Evolutionary conservation across 2,113 vertebrate genomes (phyloP).

Genomic region (Beaufortia kweichowensis): DNA sequence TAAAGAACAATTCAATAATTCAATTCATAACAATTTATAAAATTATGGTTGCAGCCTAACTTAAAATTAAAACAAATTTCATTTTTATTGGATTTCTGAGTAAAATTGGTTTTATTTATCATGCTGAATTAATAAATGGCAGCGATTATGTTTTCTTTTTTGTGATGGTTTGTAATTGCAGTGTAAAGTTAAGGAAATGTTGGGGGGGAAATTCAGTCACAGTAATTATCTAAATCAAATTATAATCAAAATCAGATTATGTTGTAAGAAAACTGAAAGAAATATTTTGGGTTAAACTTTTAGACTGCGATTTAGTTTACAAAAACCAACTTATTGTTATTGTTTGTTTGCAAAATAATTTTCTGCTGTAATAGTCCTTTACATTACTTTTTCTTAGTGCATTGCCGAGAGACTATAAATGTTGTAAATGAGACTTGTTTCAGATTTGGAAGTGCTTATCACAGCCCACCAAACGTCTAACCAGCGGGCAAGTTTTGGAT

Average conservation of each 20-base stretch:
- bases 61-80: neutral
- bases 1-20: neutral
- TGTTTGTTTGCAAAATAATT: neutral
- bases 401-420: neutral
- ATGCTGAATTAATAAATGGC: neutral
- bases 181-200: too few species aligned
- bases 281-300: too few species aligned
- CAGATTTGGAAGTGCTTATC: neutral
- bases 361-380: too few species aligned
- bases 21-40: neutral
- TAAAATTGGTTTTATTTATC: neutral
- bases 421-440: neutral
- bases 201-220: neutral
- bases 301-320: too few species aligned
- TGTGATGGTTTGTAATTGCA: neutral
- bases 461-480: neutral
- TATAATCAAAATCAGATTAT: neutral
- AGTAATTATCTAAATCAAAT: neutral
- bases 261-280: neutral
- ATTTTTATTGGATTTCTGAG: neutral
- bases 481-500: constrained; percentile 10
- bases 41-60: neutral
- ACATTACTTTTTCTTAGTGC: neutral
- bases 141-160: neutral
- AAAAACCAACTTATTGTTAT: neutral